These are phyloP conservation scores for Caenorhabditis sinica DNA, from an alignment of 2,888 invertebrate genomes.

Conservation along the genomic window DNA sequence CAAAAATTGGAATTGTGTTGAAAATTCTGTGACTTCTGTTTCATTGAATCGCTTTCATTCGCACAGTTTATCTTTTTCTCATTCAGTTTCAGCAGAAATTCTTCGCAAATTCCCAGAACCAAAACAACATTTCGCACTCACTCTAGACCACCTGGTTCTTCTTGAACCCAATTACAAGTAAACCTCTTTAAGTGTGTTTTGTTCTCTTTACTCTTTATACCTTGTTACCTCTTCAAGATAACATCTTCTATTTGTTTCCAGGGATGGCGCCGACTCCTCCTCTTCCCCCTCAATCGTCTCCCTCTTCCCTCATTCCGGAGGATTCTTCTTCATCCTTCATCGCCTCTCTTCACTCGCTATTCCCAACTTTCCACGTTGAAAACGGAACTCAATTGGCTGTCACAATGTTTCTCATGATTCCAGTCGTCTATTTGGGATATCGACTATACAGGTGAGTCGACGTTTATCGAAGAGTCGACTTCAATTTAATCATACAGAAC, in stretches of 20 bases:
- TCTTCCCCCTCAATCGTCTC: constrained; percentile 17
- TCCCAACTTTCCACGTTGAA: constrained; percentile 52
- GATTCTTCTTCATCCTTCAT: constrained; percentile 36
- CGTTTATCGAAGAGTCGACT: neutral
- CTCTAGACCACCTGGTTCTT: no score
- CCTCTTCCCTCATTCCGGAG: constrained; percentile 28
- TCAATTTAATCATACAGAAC: constrained; percentile 70
- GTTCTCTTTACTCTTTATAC: constrained; percentile 22
- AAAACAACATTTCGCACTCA: no score
- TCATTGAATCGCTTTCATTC: neutral
- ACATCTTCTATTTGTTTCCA: constrained; percentile 27
- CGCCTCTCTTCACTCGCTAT: constrained; percentile 30
- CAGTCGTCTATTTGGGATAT: constrained; percentile 69
- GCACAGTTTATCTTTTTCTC: neutral
- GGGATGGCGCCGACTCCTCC: constrained; percentile 64
- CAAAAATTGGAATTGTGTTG: neutral
- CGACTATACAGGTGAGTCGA: constrained; percentile 64
- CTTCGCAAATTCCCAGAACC: no score
- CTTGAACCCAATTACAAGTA: no score
- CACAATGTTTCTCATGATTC: constrained; percentile 68
- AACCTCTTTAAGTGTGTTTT: neutral
- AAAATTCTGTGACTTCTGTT: no score
- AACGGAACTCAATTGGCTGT: constrained; percentile 42
- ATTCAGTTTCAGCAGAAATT: no score
- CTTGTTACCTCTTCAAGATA: constrained; percentile 14